Evolutionary conservation across 1,140 invertebrate species (phyloP).

Genomic region (Pemphigus obesinymphae): DNA sequence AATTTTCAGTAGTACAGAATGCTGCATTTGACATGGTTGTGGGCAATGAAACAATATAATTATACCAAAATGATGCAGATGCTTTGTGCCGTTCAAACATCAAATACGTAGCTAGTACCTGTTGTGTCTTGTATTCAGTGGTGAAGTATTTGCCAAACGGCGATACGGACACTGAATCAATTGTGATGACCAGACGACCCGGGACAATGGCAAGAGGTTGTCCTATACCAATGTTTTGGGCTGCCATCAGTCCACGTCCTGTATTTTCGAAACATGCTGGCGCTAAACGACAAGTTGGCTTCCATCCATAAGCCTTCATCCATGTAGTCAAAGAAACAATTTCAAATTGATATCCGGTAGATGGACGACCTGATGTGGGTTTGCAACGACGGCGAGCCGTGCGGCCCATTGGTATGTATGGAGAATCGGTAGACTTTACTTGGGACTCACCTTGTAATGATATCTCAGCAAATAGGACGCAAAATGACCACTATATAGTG

Average conservation of each 20-base stretch:
- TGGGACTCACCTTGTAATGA: constrained; percentile 28
- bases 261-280: constrained; percentile 48
- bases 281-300: constrained; percentile 43
- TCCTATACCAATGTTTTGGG: constrained; percentile 48
- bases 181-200: constrained; percentile 51
- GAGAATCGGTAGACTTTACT: constrained; percentile 33
- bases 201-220: constrained; percentile 53
- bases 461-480: neutral
- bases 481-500: neutral
- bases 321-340: constrained; percentile 45
- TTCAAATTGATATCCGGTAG: neutral
- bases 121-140: constrained; percentile 45
- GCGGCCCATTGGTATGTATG: constrained; percentile 6
- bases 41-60: constrained; percentile 54
- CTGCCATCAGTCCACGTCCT: constrained; percentile 54
- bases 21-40: constrained; percentile 49
- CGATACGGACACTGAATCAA: constrained; percentile 46
- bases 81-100: constrained; percentile 48
- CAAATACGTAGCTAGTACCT: constrained; percentile 52
- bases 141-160: constrained; percentile 44
- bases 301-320: constrained; percentile 47
- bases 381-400: constrained; percentile 7
- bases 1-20: constrained; percentile 43
- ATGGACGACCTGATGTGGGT: neutral
- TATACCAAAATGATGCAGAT: constrained; percentile 46